Percentiles rank a stretch among this genome's conserved stretches.
phyloP scores from a whole-genome alignment of 2,888 invertebrate species.

The Eretmocerus hayati region DNA sequence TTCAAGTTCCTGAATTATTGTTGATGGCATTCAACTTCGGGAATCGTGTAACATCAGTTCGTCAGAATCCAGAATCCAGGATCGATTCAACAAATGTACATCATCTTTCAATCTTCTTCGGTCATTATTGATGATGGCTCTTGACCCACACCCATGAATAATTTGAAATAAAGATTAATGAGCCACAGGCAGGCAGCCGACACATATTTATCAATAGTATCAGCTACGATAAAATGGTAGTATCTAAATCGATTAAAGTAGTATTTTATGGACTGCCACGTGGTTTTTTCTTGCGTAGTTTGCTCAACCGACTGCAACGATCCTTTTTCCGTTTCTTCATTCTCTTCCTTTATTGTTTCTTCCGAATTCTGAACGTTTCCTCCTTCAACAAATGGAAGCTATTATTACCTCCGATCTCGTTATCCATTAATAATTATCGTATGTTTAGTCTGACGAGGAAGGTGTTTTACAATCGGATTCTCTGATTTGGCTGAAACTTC shows the following conservation, averaged over 20 bases:
- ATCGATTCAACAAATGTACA: no score
- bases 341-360: neutral
- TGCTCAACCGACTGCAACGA: neutral
- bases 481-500: no score
- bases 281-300: constrained; percentile 1
- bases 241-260: constrained; percentile 31
- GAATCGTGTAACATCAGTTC: no score
- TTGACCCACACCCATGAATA: constrained; percentile 16
- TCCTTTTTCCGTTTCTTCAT: neutral
- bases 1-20: no score
- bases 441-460: no score
- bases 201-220: constrained; percentile 27
- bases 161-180: constrained; percentile 24
- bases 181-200: constrained; percentile 24
- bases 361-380: neutral
- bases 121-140: constrained; percentile 11
- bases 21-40: no score
- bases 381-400: neutral
- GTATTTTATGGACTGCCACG: constrained; percentile 26
- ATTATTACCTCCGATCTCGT: no score
- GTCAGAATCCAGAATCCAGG: no score
- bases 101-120: neutral
- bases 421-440: no score
- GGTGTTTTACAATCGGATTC: no score
- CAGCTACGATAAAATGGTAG: constrained; percentile 27